Conservation (phyloP, 2,797 vertebrate species). For the Triplophysa yarkandensis region DNA sequence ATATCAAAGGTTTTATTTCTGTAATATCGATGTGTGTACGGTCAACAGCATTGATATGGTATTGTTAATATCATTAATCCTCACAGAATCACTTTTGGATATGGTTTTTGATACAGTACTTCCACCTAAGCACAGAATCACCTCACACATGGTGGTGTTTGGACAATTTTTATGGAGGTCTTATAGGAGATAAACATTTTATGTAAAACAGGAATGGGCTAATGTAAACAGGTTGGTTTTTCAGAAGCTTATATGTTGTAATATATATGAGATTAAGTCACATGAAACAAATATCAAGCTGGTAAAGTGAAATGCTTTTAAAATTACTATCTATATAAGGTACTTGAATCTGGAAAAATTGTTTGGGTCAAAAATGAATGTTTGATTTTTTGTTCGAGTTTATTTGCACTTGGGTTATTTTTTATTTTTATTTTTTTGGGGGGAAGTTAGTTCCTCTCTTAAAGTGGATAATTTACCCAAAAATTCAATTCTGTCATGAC, state of each 20-base stretch:
- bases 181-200: neutral
- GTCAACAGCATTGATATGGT: too few relatives aligned
- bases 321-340: neutral
- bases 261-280: neutral
- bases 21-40: too few relatives aligned
- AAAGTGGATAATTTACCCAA: too few relatives aligned
- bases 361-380: neutral
- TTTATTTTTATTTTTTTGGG: neutral
- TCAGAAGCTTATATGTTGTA: neutral
- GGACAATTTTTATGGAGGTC: neutral
- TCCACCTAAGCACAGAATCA: neutral
- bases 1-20: slow-evolving; percentile 1
- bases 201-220: neutral
- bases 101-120: neutral
- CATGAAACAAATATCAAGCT: neutral
- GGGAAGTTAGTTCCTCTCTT: neutral
- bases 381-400: too few relatives aligned
- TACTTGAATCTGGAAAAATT: slow-evolving; percentile 12
- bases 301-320: neutral
- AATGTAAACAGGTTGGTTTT: neutral
- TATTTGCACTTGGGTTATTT: neutral
- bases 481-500: too few relatives aligned
- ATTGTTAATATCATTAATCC: neutral
- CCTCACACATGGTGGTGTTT: neutral
- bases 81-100: neutral